Percentiles rank a stretch among this genome's conserved stretches.
phyloP scores from a whole-genome alignment of 2,113 vertebrate species.

The Zapornia atra region DNA sequence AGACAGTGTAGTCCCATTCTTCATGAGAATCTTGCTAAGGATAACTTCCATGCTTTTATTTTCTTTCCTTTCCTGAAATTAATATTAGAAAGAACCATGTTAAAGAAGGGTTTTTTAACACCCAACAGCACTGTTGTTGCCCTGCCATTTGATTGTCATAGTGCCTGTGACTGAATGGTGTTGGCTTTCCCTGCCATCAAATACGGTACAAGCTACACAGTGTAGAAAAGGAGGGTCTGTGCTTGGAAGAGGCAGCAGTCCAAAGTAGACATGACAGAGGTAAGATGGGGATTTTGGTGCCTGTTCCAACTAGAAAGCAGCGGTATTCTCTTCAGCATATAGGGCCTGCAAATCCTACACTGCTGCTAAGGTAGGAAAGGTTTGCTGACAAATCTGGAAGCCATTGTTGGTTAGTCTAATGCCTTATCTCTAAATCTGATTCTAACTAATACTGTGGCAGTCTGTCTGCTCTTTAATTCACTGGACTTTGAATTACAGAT shows the following conservation, averaged over 20 bases:
- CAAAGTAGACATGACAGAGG: background rate
- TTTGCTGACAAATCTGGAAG: background rate
- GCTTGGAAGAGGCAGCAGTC: background rate
- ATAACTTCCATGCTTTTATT: background rate
- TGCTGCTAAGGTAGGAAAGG: background rate
- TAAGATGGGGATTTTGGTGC: background rate
- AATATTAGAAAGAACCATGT: background rate
- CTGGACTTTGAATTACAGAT: background rate
- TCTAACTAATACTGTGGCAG: background rate
- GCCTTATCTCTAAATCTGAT: background rate
- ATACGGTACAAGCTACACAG: background rate
- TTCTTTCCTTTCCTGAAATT: background rate
- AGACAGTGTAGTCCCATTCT: background rate
- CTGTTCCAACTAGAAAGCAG: background rate
- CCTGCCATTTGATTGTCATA: background rate
- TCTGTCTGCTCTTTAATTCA: background rate
- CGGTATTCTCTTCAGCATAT: background rate
- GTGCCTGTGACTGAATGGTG: background rate
- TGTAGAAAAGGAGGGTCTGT: background rate
- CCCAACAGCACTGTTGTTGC: background rate
- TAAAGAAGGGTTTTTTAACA: background rate
- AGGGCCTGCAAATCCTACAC: background rate
- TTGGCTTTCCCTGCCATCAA: background rate
- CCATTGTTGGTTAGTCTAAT: background rate
- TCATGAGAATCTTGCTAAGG: background rate